These are phyloP conservation scores for Hypena proboscidalis DNA, from an alignment of 2,888 invertebrate species.

Conservation along the genomic window DNA sequence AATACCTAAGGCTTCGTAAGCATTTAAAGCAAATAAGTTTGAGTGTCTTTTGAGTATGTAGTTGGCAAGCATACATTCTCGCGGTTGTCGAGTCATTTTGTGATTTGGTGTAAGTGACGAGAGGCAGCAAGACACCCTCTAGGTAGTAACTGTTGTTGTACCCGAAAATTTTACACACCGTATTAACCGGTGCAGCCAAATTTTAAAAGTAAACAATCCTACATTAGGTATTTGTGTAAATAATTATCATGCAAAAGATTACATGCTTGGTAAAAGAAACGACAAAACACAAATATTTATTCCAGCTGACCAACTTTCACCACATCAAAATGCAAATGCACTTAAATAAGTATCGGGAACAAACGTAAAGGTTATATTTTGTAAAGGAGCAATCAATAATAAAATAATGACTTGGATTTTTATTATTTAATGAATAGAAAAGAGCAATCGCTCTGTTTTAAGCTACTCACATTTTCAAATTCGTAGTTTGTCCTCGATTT, in stretches of 20 bases:
- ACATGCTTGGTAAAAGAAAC: constrained; percentile 2
- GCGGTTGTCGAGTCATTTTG: constrained; percentile 63
- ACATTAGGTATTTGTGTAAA: not conserved
- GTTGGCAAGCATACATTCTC: constrained; percentile 68
- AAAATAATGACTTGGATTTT: too few relatives aligned
- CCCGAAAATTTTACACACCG: too few relatives aligned
- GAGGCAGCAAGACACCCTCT: constrained; percentile 37
- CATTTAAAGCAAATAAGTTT: constrained; percentile 56
- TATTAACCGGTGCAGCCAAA: too few relatives aligned
- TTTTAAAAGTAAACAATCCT: constrained; percentile 1
- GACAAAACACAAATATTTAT: constrained; percentile 14
- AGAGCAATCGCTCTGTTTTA: too few relatives aligned
- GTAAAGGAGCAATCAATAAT: too few relatives aligned
- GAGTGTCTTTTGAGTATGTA: constrained; percentile 61
- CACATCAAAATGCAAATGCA: constrained; percentile 1
- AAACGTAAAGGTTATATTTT: not conserved
- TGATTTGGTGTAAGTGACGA: constrained; percentile 61
- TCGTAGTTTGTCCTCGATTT: too few relatives aligned
- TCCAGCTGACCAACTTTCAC: constrained; percentile 1
- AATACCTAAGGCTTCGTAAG: constrained; percentile 41
- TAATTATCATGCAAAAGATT: constrained; percentile 2
- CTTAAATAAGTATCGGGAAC: not conserved
- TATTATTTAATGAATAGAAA: too few relatives aligned
- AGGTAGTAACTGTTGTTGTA: too few relatives aligned
- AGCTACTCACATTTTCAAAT: too few relatives aligned